These are phyloP conservation scores for Hydraecia micacea DNA, from an alignment of 2,888 invertebrate genomes.

Conservation along the genomic window DNA sequence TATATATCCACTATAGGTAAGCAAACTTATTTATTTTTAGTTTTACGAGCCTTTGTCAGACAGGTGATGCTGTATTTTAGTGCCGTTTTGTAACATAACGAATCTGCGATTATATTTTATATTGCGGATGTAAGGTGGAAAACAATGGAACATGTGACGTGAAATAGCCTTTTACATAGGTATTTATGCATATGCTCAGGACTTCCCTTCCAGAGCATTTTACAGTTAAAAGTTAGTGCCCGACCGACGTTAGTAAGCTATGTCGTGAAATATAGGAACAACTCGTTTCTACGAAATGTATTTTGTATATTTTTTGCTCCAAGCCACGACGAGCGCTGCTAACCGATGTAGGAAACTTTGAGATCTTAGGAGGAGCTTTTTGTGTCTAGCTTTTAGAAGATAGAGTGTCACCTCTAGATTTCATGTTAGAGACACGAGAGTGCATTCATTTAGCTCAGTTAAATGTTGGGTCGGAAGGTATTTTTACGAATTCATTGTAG, in stretches of 20 bases:
- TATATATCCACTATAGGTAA: constrained; percentile 97
- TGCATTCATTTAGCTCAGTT: constrained; percentile 6
- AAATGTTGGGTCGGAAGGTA: not conserved
- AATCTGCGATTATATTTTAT: constrained; percentile 75
- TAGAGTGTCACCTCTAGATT: not conserved
- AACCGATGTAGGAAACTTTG: constrained; percentile 1
- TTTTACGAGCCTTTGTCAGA: constrained; percentile 84
- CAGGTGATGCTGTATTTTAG: constrained; percentile 79
- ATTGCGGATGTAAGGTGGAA: constrained; percentile 72
- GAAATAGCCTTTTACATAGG: constrained; percentile 66
- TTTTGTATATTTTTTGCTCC: constrained; percentile 34
- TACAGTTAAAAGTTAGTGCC: constrained; percentile 63
- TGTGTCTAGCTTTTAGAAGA: constrained; percentile 26
- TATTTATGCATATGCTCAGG: constrained; percentile 60
- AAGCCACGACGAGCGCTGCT: not conserved
- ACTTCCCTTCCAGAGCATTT: constrained; percentile 60
- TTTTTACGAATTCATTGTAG: not conserved
- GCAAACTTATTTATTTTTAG: constrained; percentile 83
- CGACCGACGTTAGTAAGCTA: constrained; percentile 43
- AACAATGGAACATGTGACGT: constrained; percentile 74
- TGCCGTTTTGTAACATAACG: constrained; percentile 73
- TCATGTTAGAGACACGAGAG: not conserved
- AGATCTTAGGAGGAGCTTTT: constrained; percentile 17
- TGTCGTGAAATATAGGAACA: constrained; percentile 33
- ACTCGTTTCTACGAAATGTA: constrained; percentile 33